Evolutionary conservation across 1,140 invertebrate species (phyloP).

Genomic region (Pseudomyrmex pallidus): DNA sequence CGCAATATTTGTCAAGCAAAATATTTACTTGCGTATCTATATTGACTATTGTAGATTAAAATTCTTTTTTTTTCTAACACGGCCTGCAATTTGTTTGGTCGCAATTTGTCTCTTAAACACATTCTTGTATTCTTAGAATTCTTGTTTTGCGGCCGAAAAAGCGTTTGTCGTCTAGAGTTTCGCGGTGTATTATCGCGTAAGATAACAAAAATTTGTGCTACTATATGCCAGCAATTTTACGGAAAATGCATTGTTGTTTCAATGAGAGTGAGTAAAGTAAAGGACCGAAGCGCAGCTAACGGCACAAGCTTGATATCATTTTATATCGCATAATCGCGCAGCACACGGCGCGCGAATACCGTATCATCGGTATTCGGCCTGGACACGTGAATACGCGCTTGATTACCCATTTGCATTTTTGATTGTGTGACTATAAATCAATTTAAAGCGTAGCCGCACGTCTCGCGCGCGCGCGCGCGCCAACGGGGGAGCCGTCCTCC

Average conservation of each 20-base stretch:
- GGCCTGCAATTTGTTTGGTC: too few relatives aligned
- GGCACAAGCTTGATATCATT: constrained; percentile 31
- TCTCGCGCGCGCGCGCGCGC: constrained; percentile 10
- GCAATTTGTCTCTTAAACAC: too few relatives aligned
- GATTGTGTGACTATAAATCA: constrained; percentile 60
- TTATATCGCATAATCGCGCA: constrained; percentile 44
- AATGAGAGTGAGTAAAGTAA: not conserved
- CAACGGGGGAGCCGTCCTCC: not conserved
- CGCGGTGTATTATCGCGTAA: too few relatives aligned
- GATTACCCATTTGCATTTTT: constrained; percentile 63
- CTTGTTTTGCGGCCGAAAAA: too few relatives aligned
- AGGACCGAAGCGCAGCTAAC: not conserved
- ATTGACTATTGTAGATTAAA: not conserved
- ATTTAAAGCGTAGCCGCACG: constrained; percentile 34
- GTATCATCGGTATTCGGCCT: constrained; percentile 51
- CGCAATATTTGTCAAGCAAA: constrained; percentile 20
- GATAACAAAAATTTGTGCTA: too few relatives aligned
- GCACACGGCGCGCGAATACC: constrained; percentile 1
- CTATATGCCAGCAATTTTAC: too few relatives aligned
- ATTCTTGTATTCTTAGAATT: too few relatives aligned
- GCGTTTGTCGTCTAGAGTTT: too few relatives aligned
- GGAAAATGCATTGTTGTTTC: not conserved
- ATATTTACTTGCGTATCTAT: constrained; percentile 24
- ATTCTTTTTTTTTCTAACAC: too few relatives aligned
- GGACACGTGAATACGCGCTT: constrained; percentile 53